Percentiles rank a stretch among this genome's conserved stretches.
Conservation (phyloP, 2,113 vertebrate genomes). For the zebrafish (Danio rerio) region GRCz12tu NC_133189.1:39794001-39794500, state of each 20-base stretch:
- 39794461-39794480: constrained; percentile 64
- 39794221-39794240: no score
- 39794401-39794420: constrained; percentile 53
- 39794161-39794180: no score
- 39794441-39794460: constrained; percentile 58
- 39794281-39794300: background rate
- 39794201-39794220: no score
- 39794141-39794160: no score
- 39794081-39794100: no score
- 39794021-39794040: no score
- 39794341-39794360: constrained; percentile 45
- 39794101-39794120: no score
- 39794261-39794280: background rate
- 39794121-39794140: no score
- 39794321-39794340: constrained; percentile 8
- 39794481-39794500: constrained; percentile 47
- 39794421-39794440: constrained; percentile 53
- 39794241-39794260: background rate
- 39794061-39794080: no score
- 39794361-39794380: constrained; percentile 44
- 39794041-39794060: no score
- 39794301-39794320: constrained; percentile 19
- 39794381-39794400: constrained; percentile 63
- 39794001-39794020: no score
- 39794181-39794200: no score